Percentiles rank a stretch among this genome's conserved stretches.
These are phyloP conservation scores for Eupithecia insigniata DNA, from an alignment of 2,888 invertebrate species.

Conservation along the genomic window DNA sequence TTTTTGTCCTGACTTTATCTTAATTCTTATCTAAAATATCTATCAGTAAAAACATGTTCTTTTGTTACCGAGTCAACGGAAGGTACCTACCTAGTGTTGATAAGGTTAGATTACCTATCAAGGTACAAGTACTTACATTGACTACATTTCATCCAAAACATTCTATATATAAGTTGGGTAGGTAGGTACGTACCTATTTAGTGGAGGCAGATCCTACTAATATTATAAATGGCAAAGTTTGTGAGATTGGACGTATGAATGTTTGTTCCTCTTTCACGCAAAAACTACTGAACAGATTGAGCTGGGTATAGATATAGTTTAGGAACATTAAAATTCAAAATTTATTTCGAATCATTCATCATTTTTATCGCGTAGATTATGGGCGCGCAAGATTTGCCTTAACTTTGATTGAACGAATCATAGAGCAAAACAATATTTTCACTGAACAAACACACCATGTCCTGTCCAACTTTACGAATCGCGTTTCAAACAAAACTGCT, in stretches of 20 bases:
- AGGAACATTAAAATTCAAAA: too few species aligned
- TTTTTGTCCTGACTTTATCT: not conserved
- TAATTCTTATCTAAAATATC: not conserved
- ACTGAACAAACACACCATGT: not conserved
- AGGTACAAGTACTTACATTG: not conserved
- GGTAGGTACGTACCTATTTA: not conserved
- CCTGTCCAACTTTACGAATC: not conserved
- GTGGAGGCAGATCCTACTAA: not conserved
- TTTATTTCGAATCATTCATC: too few species aligned
- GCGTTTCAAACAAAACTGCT: conserved; percentile 9
- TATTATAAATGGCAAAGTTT: too few species aligned
- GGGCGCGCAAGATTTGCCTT: not conserved
- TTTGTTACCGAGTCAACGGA: not conserved
- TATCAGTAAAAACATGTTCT: conserved; percentile 1
- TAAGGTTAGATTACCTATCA: not conserved
- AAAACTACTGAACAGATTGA: too few species aligned
- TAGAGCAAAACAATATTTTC: not conserved
- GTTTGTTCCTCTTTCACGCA: too few species aligned
- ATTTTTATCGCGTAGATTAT: not conserved
- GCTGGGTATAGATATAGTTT: too few species aligned
- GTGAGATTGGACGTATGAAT: too few species aligned
- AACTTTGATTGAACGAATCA: not conserved
- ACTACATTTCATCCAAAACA: not conserved
- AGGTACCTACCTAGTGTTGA: not conserved
- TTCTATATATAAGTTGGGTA: not conserved